Base-by-base conservation (phyloP, 2,888 invertebrate genomes). In the Aquatica leii region DNA sequence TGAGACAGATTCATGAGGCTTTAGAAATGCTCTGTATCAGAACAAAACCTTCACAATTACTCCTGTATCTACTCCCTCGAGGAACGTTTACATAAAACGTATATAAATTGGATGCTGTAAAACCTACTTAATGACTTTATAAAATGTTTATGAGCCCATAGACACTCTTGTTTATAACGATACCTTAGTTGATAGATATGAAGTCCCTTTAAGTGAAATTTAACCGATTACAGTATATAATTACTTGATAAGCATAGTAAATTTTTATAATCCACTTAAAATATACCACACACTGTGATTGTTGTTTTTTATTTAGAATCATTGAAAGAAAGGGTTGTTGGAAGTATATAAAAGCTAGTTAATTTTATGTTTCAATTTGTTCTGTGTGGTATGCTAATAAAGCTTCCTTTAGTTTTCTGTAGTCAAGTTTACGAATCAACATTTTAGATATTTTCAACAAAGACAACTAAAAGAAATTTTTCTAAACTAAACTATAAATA, bases 71-170 rank as follows among this genome's bases (percentile, higher is more conserved):
- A 46, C 46, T 65, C 60, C 60, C 65, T 57, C 37, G 48, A 52
- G 65, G 60, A 65, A 53, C 21, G 57, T 51, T 65, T 64, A 60
- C 57, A 60, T 60, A 57, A 60, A 60, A 65, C 56, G 65, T 56
- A 59, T 59, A 58, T 62, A 62, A 66, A 66, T 66, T 66, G 66
- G 66, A 62, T 59, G 66, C 59, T 62, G 59, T 66, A 66, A 66
- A 66, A 66, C 66, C 56, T 59, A 62, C 59, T 66, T 66, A 66
- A 66, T 66, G 66, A 66, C 66, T 66, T 66, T 66, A 66, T 66
- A 66, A 66, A 66, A 63, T 51, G 63, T 66, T 66, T 62, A 66
- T 66, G 62, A 61, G 59, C 57, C 62, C 61, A 61, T 62, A 62
- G 58, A 62, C 62, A 62, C 65, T 59, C 65, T 62, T 54, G 54